Base-by-base conservation (phyloP, 2,888 invertebrate species). In the Drosophila nr. fundita region DNA sequence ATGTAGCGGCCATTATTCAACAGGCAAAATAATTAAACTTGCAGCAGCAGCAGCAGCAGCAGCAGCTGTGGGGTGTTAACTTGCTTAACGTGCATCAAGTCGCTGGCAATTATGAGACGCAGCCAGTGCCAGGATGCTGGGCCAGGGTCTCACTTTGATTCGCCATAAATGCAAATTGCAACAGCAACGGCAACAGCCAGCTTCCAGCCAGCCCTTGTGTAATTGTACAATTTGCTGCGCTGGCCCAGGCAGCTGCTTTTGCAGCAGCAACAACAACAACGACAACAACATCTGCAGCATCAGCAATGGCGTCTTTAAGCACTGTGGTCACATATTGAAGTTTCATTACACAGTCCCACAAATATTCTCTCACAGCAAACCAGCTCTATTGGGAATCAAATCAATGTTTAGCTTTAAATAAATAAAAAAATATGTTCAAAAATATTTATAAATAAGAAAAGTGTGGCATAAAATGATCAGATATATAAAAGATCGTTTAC, bases 181-280 rank as follows among this genome's bases (percentile, higher is more conserved):
- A 15, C 55, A 59, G 45, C 72, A 57, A 24, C 60, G 32, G 13
- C 75, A 54, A n/a, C 62, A 45, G 40, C 68, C 40, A 64, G 54
- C 78, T 60, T 73, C 65, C 61, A 45, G 38, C 52, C 80, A 68
- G 79, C 65, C 76, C 59, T 71, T 81, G 84, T 80, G 86, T 87
- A 90, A 87, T 87, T 87, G 90, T 88, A 87, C 86, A 90, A 87
- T 87, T 87, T 87, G 88, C 80, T 85, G 69, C 86, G 73, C 88
- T 83, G 73, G 68, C 34, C 68, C 73, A 71, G 72, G 67, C 82
- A 62, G 68, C 68, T 70, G 84, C 72, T 70, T 68, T 54, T 63
- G 68, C 71, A 73, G 62, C 77, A 63, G 21, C 49, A 55, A n/a
- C 66, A 69, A 4, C 73, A 67, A 18, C 36, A 38, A 8, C 38